Base-by-base conservation (phyloP, 2,113 vertebrate genomes). In the Etia nguti region DNA sequence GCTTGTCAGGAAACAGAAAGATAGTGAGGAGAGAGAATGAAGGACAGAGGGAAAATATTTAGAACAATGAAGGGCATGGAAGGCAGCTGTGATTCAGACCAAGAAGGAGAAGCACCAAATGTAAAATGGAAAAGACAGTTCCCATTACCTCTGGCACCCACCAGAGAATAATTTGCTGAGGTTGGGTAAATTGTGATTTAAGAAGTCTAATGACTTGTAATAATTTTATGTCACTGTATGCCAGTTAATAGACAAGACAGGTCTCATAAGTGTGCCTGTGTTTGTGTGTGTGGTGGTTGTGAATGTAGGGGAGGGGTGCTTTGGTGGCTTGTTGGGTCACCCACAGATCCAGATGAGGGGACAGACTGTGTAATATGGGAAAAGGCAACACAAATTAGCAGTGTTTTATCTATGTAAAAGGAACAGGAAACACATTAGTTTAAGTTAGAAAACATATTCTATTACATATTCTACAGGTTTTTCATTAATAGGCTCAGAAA, bases 161-260 rank as follows among this genome's bases (percentile, higher is more conserved):
- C 90, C 87, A 90, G 95, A 96, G 94, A 97, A 97, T 95, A 95
- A 96, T 96, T 96, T 96, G 95, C 96, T 95, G 95, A 97, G 96
- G 94, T 96, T 96, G 93, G 93, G 92, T 97, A 97, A 97, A 97
- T 97, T 96, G 96, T 95, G 96, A 97, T 97, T 96, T 97, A 97
- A 97, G 96, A 97, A 95, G 95, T 95, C 95, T 97, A 96, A 97
- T 97, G 96, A 97, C 82, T 91, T 96, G 96, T 96, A 96, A 97
- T 98, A 96, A 97, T 97, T 96, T 97, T 95, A 96, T 96, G 96
- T 97, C 96, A 96, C 95, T 89, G 87, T 91, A 2, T 94, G 95
- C 96, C 96, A 95, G 87, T 94, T 96, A 96, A 94, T 94, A 94
- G 95, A 95, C 89, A 89, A 90, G 81, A 83, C 83, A 90, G 83